Evolutionary conservation across 2,797 vertebrate genomes (phyloP), one percentile per base, ranked within the genome.

Genomic region (Pipistrellus pipistrellus): DNA sequence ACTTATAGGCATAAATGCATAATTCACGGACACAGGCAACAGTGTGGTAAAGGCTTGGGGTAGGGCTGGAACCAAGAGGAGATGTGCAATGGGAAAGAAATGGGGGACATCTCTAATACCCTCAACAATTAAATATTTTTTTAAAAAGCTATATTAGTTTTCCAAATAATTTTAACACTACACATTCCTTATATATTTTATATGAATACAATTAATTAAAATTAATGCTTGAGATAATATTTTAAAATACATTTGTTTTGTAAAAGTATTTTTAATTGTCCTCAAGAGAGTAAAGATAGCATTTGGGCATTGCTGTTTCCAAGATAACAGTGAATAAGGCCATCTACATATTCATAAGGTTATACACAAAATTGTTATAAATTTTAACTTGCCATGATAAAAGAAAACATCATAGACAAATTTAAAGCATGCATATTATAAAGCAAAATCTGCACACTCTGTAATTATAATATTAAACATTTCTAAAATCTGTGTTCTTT

Each of bases 281-380:
- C 46, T 41, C 9, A 96, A 89, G 32, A 95, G 48, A 55, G 62
- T 57, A 87, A 95, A 86, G 64, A 93, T 21, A 95, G 69, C 86
- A 96, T 86, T 44, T 92, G n/a, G 89, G 88, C 92, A 77, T 90
- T 85, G 57, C 35, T 82, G 5, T 96, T 97, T 96, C 94, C 96
- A 98, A 95, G 96, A 94, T 68, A 97, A 94, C 83, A 83, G 62
- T 84, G 91, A 57, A 73, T 91, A 95, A 97, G 66, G 69, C 83
- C 57, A 91, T 46, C 62, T 93, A 94, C 32, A 88, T 91, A 87
- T 96, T 94, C 78, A 30, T 69, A 94, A 95, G 96, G 86, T 80
- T 35, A 87, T 2, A 92, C 41, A 75, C 75, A 95, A 95, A 90
- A 95, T 11, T 82, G 10, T 75, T 92, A 91, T 38, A 88, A 86